phyloP scores from a whole-genome alignment of 2,888 invertebrate genomes.

The Sicus ferrugineus region DNA sequence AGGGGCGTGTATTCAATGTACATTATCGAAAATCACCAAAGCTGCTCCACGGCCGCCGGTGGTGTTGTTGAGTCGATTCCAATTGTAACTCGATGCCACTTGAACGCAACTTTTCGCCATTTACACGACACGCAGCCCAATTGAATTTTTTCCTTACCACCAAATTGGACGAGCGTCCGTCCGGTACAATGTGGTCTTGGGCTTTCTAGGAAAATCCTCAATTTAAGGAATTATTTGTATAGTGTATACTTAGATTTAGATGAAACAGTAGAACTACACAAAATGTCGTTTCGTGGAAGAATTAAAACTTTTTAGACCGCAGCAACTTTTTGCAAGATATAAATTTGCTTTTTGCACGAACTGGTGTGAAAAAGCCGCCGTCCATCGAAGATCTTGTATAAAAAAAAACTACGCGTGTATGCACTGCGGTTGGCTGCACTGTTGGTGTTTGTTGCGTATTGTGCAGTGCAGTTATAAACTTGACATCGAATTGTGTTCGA shows the following conservation, averaged over 20 bases:
- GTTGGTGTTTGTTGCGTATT: not conserved
- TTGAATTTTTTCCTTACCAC: conserved; percentile 8
- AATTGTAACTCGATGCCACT: conserved; percentile 15
- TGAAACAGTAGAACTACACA: no score
- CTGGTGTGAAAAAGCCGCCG: conserved; percentile 44
- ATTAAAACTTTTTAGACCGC: not conserved
- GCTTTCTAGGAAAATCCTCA: no score
- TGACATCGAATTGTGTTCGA: not conserved
- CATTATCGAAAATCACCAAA: conserved; percentile 43
- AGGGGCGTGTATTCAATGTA: conserved; percentile 47
- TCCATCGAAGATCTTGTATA: conserved; percentile 38
- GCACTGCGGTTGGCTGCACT: conserved; percentile 34
- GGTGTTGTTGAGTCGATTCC: conserved; percentile 4
- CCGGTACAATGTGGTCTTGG: no score
- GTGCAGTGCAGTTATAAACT: not conserved
- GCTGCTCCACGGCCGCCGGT: conserved; percentile 26
- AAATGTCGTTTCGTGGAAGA: no score
- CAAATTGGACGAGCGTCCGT: conserved; percentile 20
- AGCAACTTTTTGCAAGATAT: conserved; percentile 22
- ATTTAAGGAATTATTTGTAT: no score
- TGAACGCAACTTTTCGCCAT: conserved; percentile 33
- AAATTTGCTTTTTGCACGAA: conserved; percentile 34
- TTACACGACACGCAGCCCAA: conserved; percentile 27
- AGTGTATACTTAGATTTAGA: no score
- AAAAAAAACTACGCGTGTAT: conserved; percentile 39